Evolutionary conservation across 2,797 vertebrate species (phyloP), one percentile per base, ranked within the genome.

Genomic region (Premnoplex brunnescens): DNA sequence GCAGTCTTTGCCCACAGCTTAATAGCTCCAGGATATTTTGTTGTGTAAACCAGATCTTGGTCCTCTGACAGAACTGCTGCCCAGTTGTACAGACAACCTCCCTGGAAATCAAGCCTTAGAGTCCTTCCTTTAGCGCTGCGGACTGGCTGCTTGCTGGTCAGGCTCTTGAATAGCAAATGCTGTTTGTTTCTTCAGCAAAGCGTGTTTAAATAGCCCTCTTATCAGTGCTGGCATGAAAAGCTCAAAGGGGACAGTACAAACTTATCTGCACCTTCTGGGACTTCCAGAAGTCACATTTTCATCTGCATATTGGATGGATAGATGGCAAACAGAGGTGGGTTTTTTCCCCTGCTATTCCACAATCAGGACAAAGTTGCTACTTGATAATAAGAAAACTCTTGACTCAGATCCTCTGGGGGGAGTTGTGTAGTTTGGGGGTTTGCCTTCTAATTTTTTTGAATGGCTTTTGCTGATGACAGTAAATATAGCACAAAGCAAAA

Each of bases 21-120:
- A 75, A 37, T 51, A 68, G 77, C 83, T 79, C 46, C 92, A 91
- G 84, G 78, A 21, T 95, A 83, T 92, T 95, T 91, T 92, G 71
- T 74, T 89, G 46, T 83, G 66, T 88, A 80, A 95, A 92, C 66
- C 80, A 66, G 39, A 68, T 55, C 48, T 6, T 85, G 78, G 46
- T 89, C 37, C 34, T 87, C 32, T 77, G 64, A 75, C 64, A 77
- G 34, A 85, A 43, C 60, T 85, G 41, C 84, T 74, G 43, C 16
- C 16, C 28, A 30, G 51, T 64, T 68, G 13, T 28, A 64, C 16
- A 46, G 81, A 74, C 30, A 80, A 2, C 56, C 44, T 43, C 56
- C 34, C 62, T 75, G 26, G 37, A 89, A 89, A 77, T 83, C 62
- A 85, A 48, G 55, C 62, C 48, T 80, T 41, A 54, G 51, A 58